These are phyloP conservation scores for Steinernema feltiae DNA, from an alignment of 1,140 invertebrate species.

Conservation along the genomic window DNA sequence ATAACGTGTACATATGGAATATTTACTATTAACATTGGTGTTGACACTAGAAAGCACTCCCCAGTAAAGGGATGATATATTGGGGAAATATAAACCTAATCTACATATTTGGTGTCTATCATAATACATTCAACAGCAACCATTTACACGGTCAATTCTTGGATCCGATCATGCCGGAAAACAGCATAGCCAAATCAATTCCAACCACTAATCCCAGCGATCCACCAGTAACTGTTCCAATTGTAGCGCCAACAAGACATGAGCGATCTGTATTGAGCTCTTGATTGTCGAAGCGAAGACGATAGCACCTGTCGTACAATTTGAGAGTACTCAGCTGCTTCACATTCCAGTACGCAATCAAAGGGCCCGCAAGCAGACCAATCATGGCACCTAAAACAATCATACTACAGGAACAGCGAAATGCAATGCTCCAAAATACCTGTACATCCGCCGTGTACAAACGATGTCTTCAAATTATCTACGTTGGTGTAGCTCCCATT, in stretches of 20 bases:
- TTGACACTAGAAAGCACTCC: too few relatives aligned
- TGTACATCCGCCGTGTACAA: neutral
- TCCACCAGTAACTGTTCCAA: slow-evolving; percentile 25
- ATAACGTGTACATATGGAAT: slow-evolving; percentile 1
- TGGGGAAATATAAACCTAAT: too few relatives aligned
- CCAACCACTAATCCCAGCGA: slow-evolving; percentile 31
- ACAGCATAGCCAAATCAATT: slow-evolving; percentile 25
- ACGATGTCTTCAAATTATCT: neutral
- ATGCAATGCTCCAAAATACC: neutral
- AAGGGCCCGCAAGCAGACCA: slow-evolving; percentile 18
- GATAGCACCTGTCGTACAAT: slow-evolving; percentile 36
- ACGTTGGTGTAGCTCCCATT: neutral
- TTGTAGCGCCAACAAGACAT: slow-evolving; percentile 25
- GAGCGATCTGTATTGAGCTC: slow-evolving; percentile 27
- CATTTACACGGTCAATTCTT: slow-evolving; percentile 10
- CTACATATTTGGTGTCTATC: too few relatives aligned
- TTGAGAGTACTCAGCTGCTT: slow-evolving; percentile 31
- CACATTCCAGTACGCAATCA: slow-evolving; percentile 23
- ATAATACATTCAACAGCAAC: slow-evolving; percentile 1
- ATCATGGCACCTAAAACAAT: slow-evolving; percentile 21
- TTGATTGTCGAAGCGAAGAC: slow-evolving; percentile 28
- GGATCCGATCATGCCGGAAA: slow-evolving; percentile 21
- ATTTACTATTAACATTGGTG: too few relatives aligned
- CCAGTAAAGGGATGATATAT: too few relatives aligned
- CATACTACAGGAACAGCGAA: neutral